A percentile compares a stretch with the other conserved stretches of the same genome.
phyloP scores from a whole-genome alignment of 2,113 vertebrate genomes.

The Pseudopodoces humilis region DNA sequence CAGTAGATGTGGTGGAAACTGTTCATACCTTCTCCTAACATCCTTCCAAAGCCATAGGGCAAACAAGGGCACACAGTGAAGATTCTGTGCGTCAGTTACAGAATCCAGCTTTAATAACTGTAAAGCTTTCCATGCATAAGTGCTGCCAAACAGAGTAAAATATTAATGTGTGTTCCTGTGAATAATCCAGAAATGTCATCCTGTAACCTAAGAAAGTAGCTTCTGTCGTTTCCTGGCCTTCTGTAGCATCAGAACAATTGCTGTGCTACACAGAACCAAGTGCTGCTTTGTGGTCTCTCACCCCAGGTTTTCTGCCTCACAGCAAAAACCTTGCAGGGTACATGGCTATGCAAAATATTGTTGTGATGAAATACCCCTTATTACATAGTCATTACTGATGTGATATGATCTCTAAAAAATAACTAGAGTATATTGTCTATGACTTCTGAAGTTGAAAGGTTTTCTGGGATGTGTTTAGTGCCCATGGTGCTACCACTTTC shows the following conservation, averaged over 20 bases:
- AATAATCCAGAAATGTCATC: constrained; percentile 34
- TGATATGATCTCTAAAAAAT: not conserved
- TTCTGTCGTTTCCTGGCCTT: constrained; percentile 4
- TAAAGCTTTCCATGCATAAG: not conserved
- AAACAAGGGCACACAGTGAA: not conserved
- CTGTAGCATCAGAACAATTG: not conserved
- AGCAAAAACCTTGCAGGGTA: not conserved
- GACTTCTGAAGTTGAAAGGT: not conserved
- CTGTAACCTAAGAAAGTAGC: not conserved
- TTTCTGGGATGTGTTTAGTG: not conserved
- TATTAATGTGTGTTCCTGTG: constrained; percentile 18
- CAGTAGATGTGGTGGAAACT: not conserved
- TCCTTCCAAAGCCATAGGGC: not conserved
- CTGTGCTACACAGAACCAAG: not conserved
- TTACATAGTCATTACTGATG: not conserved
- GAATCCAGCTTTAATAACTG: not conserved
- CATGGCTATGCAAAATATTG: not conserved
- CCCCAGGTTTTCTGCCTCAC: not conserved
- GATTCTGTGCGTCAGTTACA: not conserved
- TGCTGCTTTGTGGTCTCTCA: not conserved
- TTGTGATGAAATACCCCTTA: not conserved
- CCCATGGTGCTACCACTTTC: not conserved
- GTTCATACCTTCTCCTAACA: not conserved
- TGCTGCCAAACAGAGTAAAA: constrained; percentile 11
- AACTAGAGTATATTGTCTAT: not conserved